These are phyloP conservation scores for Xestobium rufovillosum DNA, from an alignment of 2,888 invertebrate species.

Conservation along the genomic window DNA sequence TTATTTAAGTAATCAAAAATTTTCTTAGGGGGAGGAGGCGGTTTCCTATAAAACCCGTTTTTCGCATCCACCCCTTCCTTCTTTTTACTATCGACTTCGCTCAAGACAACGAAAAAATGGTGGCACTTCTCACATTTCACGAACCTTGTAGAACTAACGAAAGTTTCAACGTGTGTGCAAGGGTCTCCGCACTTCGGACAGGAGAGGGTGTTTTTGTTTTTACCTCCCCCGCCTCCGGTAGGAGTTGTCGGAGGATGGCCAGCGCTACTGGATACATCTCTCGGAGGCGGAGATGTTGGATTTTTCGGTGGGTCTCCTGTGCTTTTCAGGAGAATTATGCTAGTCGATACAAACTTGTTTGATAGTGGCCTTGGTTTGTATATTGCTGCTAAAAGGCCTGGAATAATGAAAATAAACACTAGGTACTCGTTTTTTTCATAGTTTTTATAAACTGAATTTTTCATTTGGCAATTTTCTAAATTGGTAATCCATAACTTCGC, in stretches of 20 bases:
- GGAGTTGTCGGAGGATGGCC: constrained; percentile 19
- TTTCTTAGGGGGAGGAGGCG: constrained; percentile 94
- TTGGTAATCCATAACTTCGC: no score
- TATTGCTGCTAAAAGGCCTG: constrained; percentile 32
- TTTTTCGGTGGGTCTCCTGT: constrained; percentile 30
- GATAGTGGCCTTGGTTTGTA: constrained; percentile 25
- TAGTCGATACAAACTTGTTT: constrained; percentile 31
- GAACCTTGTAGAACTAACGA: constrained; percentile 93
- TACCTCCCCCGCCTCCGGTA: constrained; percentile 48
- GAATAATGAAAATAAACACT: constrained; percentile 19
- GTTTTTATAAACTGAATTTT: constrained; percentile 3
- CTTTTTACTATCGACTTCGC: constrained; percentile 87
- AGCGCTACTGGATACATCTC: constrained; percentile 21
- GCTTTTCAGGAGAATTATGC: constrained; percentile 33
- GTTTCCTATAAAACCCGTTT: constrained; percentile 67
- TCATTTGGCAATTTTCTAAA: no score
- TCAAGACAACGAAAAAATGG: constrained; percentile 94
- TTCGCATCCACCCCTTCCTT: constrained; percentile 72
- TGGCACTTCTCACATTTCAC: constrained; percentile 98
- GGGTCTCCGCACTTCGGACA: constrained; percentile 96
- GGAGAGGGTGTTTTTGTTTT: constrained; percentile 71
- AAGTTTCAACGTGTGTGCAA: constrained; percentile 95
- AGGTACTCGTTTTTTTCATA: neutral
- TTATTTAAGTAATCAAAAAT: constrained; percentile 94
- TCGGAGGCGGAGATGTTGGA: constrained; percentile 25